Evolutionary conservation across 2,888 invertebrate genomes (phyloP), one percentile per base, ranked within the genome.

Genomic region (Psococerastis gibbosa): DNA sequence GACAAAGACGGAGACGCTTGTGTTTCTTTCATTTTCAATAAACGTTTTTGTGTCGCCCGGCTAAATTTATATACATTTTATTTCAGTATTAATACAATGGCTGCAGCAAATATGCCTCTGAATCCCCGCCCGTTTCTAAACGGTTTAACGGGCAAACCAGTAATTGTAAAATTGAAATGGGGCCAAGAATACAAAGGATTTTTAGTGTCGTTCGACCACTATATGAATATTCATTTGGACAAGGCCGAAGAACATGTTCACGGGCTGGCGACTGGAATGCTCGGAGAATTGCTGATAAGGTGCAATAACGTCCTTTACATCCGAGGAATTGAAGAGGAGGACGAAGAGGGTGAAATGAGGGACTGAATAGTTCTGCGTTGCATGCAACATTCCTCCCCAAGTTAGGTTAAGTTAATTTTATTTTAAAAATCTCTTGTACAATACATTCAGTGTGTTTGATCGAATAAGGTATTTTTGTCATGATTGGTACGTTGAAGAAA

Each of bases 91-190:
- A n/a, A n/a, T n/a, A 23, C 31, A 49, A 79, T 79, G 79, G 67
- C 82, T 58, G 74, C 82, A n/a, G n/a, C n/a, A n/a, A n/a, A n/a
- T 60, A 88, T 91, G 83, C 92, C 92, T 53, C 83, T 97, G 59
- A 98, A 98, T 66, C 98, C 98, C 3, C 98, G 98, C 70, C 98
- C 98, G 48, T 99, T 95, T 65, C 70, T 98, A 44, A 98, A 98
- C 69, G 87, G 88, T 57, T 71, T 99, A 41, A 97, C 95, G 1
- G 98, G 98, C 13, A 98, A 98, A 67, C 81, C 92, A 33, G 94
- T 98, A 32, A 76, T 95, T 62, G 94, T 97, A 2, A 97, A 97
- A 65, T 68, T 98, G 48, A 98, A 98, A 61, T 98, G 98, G 98
- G 97, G 98, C 22, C 97, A 97, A 63, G 97, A 98, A 64, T 98